phyloP scores from a whole-genome alignment of 1,140 invertebrate species.

The Caenorhabditis remanei region DNA sequence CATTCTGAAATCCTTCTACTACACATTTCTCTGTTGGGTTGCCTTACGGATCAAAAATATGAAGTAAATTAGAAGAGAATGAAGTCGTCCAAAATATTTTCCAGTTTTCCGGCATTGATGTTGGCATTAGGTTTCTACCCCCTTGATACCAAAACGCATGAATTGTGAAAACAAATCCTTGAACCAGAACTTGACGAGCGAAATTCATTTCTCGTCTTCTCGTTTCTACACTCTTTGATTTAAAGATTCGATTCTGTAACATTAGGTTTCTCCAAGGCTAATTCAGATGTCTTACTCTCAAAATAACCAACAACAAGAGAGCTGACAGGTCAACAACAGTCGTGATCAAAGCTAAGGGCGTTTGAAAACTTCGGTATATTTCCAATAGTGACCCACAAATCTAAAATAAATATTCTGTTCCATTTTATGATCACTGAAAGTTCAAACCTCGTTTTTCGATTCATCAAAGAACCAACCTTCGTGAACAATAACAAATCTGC shows the following conservation, averaged over 20 bases:
- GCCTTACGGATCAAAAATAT: neutral
- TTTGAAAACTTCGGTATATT: neutral
- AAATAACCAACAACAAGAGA: neutral
- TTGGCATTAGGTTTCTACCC: neutral
- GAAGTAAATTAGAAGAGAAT: neutral
- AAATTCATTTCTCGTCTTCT: neutral
- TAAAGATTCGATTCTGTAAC: neutral
- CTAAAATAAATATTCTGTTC: neutral
- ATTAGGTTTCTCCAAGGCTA: neutral
- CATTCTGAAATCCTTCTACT: neutral
- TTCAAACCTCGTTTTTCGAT: neutral
- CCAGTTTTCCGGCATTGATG: neutral
- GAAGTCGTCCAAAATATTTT: constrained; percentile 2
- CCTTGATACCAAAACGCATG: neutral
- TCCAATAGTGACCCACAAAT: neutral
- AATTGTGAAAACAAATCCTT: neutral
- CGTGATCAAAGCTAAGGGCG: neutral
- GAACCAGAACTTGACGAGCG: neutral
- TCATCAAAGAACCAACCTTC: neutral
- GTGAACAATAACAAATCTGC: neutral
- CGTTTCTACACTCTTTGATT: neutral
- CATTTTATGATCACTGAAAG: neutral
- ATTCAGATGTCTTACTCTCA: neutral
- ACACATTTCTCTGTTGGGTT: too few relatives aligned
- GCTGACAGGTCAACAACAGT: neutral